Evolutionary conservation across 2,888 invertebrate genomes (phyloP), one percentile per base, ranked within the genome.

Genomic region (Hesperia comma): DNA sequence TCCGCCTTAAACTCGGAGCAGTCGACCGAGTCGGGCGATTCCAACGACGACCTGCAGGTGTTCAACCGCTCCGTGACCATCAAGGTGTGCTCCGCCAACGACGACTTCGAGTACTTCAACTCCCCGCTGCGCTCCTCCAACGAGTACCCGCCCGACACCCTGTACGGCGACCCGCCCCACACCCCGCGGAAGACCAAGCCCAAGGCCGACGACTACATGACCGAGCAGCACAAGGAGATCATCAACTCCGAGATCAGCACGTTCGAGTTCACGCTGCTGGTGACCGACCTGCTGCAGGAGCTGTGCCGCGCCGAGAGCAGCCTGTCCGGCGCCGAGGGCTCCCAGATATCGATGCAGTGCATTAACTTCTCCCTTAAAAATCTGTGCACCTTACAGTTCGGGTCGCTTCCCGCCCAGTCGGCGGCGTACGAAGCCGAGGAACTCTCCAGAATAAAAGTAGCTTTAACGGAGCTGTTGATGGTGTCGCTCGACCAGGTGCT

Each of bases 91-190:
- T 74, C 94, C n/a, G 93, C 94, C 40, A 90, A 90, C 57, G 94
- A 94, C 83, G 94, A 94, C 77, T 94, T 95, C 77, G 93, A 94
- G 68, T 95, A 95, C 77, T 95, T 94, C 78, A 93, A 94, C 58
- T 92, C 93, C 0, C 87, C 86, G 1, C 69, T 80, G 0, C 81
- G 87, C 1, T 86, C 90, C 8, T 82, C 88, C 63, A 86, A 83
- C 60, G 85, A 85, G 2, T 82, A 85, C 63, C 77, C 87, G 0
- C 86, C 88, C 58, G 89, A 92, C n/a, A 77, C 86, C 0, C 78
- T 85, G 12, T 87, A 86, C 77, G 72, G 76, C 10, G 88, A 88
- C 17, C 81, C 85, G 0, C 82, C 78, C 67, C 81, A 85, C 61
- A 75, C 86, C 0, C 86, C 88, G 6, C 80, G 90, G 6, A 88